Conservation (phyloP, 2,888 invertebrate genomes). For the Tethea ocularis region DNA sequence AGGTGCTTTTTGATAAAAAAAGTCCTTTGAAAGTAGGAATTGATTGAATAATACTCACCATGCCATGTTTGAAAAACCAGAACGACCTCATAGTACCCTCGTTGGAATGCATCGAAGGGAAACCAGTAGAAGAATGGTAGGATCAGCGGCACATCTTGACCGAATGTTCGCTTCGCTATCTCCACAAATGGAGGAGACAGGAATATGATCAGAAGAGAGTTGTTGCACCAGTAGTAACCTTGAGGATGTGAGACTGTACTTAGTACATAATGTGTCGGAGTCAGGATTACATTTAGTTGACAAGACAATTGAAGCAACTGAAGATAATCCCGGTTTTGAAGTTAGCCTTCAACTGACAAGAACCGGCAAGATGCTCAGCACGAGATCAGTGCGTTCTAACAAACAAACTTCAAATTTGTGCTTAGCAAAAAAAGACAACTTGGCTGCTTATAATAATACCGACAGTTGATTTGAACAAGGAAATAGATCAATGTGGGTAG, state of each 20-base stretch:
- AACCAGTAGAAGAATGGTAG: slow-evolving; percentile 69
- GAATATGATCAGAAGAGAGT: slow-evolving; percentile 54
- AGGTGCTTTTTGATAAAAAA: too few species aligned
- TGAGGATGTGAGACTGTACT: slow-evolving; percentile 2
- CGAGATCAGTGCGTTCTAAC: too few species aligned
- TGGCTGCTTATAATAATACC: too few species aligned
- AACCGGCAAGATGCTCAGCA: too few species aligned
- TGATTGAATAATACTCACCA: slow-evolving; percentile 42
- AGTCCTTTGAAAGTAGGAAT: neutral
- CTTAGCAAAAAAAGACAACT: too few species aligned
- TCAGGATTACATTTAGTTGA: too few species aligned
- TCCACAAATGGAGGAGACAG: slow-evolving; percentile 51
- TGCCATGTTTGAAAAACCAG: slow-evolving; percentile 58
- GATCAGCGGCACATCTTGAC: slow-evolving; percentile 47
- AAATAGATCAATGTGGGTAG: neutral
- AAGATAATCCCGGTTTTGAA: too few species aligned
- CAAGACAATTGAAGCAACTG: too few species aligned
- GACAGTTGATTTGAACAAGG: neutral
- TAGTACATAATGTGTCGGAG: too few species aligned
- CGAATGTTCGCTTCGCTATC: slow-evolving; percentile 43
- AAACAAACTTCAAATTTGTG: too few species aligned
- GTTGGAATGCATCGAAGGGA: slow-evolving; percentile 62
- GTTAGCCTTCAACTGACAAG: too few species aligned
- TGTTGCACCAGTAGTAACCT: slow-evolving; percentile 70
- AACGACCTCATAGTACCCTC: slow-evolving; percentile 47